Evolutionary conservation across 2,888 invertebrate species (phyloP).

Genomic region (Hofmannophila pseudospretella): DNA sequence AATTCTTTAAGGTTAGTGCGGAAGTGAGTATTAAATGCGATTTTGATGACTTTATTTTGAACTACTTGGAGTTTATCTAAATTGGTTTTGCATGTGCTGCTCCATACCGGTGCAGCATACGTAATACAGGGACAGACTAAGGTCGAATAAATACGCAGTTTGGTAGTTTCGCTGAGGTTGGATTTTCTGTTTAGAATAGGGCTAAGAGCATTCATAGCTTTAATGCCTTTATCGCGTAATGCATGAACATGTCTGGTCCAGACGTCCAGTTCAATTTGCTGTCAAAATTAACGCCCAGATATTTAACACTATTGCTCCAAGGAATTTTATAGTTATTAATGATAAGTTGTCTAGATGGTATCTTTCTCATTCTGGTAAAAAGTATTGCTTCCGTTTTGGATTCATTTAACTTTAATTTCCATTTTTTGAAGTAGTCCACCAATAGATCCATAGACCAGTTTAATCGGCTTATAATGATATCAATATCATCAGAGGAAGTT

Average conservation of each 20-base stretch:
- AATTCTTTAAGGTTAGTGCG: too few relatives aligned
- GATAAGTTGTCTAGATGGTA: neutral
- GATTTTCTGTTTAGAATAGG: neutral
- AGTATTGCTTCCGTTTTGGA: neutral
- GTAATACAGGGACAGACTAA: too few relatives aligned
- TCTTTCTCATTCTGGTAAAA: neutral
- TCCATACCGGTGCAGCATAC: too few relatives aligned
- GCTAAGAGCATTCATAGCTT: neutral
- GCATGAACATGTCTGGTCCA: neutral
- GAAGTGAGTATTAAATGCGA: neutral
- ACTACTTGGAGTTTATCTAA: too few relatives aligned
- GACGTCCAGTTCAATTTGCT: neutral
- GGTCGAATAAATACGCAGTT: neutral
- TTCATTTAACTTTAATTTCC: neutral
- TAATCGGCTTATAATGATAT: neutral
- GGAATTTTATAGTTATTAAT: neutral
- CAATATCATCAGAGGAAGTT: neutral
- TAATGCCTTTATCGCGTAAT: neutral
- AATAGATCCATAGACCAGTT: neutral
- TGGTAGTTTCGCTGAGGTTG: neutral
- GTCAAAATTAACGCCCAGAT: neutral
- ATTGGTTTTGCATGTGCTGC: too few relatives aligned
- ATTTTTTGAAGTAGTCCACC: neutral
- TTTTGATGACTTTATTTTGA: too few relatives aligned
- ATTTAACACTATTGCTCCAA: neutral